Conservation (phyloP, 2,888 invertebrate species). For the Nomada ferruginata region DNA sequence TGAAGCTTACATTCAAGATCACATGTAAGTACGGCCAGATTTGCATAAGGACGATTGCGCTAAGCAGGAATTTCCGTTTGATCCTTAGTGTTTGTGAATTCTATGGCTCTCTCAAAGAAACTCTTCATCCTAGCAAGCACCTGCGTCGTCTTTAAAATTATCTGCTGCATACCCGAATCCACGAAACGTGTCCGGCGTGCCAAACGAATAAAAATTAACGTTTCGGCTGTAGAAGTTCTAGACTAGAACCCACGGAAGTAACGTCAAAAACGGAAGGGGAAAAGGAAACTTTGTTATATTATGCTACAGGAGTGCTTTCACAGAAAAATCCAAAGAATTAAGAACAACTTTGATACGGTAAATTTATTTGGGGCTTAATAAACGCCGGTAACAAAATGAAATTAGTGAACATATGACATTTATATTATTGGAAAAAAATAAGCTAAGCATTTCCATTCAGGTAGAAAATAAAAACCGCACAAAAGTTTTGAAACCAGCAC, state of each 20-base stretch:
- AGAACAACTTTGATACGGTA: too few relatives aligned
- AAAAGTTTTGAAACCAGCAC: too few relatives aligned
- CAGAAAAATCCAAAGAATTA: background rate
- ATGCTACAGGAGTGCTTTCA: background rate
- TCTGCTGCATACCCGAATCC: slow-evolving; percentile 34
- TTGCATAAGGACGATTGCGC: slow-evolving; percentile 63
- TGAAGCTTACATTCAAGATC: slow-evolving; percentile 30
- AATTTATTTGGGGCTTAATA: too few relatives aligned
- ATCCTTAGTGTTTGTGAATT: slow-evolving; percentile 69
- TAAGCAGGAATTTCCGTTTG: slow-evolving; percentile 68
- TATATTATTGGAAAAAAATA: background rate
- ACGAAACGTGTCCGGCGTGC: slow-evolving; percentile 21
- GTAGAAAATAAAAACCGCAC: too few relatives aligned
- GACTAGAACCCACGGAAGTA: background rate
- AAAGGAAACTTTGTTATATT: background rate
- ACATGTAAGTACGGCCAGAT: slow-evolving; percentile 53
- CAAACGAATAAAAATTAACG: slow-evolving; percentile 44
- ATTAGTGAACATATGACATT: too few relatives aligned
- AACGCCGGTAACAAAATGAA: background rate
- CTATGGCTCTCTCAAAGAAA: slow-evolving; percentile 61
- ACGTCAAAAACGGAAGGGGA: slow-evolving; percentile 14
- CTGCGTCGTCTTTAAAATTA: slow-evolving; percentile 54
- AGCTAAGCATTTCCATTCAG: too few relatives aligned
- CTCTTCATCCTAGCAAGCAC: slow-evolving; percentile 33
- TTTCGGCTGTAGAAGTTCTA: background rate